phyloP scores from a whole-genome alignment of 1,140 invertebrate genomes.

The Papilio aristodemus region DNA sequence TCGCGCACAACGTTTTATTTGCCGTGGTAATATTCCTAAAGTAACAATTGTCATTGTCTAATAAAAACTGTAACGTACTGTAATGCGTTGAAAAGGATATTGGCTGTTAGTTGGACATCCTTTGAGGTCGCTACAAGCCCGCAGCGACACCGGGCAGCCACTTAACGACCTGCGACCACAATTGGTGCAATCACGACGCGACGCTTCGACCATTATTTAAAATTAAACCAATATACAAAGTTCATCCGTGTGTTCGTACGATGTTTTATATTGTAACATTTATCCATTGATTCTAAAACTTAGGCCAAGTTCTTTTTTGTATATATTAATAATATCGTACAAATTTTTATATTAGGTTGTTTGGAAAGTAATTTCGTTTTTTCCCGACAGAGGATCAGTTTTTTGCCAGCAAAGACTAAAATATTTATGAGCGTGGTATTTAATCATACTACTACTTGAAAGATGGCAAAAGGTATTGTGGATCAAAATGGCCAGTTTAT shows the following conservation, averaged over 20 bases:
- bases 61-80: neutral
- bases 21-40: too few relatives aligned
- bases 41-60: constrained; percentile 5
- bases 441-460: too few relatives aligned
- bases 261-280: neutral
- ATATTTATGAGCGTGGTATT: too few relatives aligned
- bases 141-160: constrained; percentile 11
- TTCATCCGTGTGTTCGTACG: neutral
- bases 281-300: neutral
- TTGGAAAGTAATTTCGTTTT: too few relatives aligned
- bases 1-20: too few relatives aligned
- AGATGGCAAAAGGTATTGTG: too few relatives aligned
- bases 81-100: constrained; percentile 6
- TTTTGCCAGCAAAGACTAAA: too few relatives aligned
- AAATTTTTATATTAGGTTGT: too few relatives aligned
- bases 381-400: too few relatives aligned
- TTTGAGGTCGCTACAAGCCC: constrained; percentile 6
- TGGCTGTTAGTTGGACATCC: constrained; percentile 22
- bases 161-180: constrained; percentile 16
- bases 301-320: too few relatives aligned
- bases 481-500: too few relatives aligned
- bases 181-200: constrained; percentile 9
- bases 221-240: constrained; percentile 1
- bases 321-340: too few relatives aligned
- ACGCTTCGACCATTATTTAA: constrained; percentile 6